Evolutionary conservation across 2,113 vertebrate genomes (phyloP), one percentile per base, ranked within the genome.

Genomic region (Sakesphorus luctuosus): DNA sequence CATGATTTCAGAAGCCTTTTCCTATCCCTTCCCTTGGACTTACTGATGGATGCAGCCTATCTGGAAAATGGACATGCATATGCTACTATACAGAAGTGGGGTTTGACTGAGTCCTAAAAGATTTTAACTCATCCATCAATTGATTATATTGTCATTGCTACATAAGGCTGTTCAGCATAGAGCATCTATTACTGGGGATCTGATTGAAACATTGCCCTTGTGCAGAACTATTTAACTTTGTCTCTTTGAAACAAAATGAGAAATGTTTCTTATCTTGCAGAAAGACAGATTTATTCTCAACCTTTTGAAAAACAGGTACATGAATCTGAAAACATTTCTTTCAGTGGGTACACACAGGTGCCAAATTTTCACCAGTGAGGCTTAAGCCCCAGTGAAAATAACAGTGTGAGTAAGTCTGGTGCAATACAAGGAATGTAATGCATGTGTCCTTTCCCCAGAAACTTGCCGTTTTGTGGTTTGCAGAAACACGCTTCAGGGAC

Each of bases 91-190:
- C 17, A 91, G 84, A 83, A 84, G 47, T 63, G 40, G 31, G 28
- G 90, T 96, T 96, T 95, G 79, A 94, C 72, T 89, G 91, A 95
- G 78, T 95, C 93, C 84, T 94, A 29, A 80, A 90, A 92, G 92
- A 96, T 95, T 97, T 97, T 89, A 87, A 61, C 84, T 96, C 82
- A 95, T 96, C 87, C 81, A 94, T 97, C 96, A 93, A 86, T 96
- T 92, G 91, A 97, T 94, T 96, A 92, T 84, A 47, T 90, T 97
- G 88, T 96, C 92, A 90, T 96, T 90, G 92, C 76, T 89, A 90
- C 75, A 77, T 56, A 74, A 75, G 73, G 80, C 82, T 95, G 47
- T 94, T 96, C 93, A 95, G 78, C 61, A 84, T 40, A 59, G 44
- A 87, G 28, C 78, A 81, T 93, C 94, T 97, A 47, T 82, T 90